These are phyloP conservation scores for Ectropis crepuscularia DNA, from an alignment of 2,888 invertebrate genomes.

Conservation along the genomic window DNA sequence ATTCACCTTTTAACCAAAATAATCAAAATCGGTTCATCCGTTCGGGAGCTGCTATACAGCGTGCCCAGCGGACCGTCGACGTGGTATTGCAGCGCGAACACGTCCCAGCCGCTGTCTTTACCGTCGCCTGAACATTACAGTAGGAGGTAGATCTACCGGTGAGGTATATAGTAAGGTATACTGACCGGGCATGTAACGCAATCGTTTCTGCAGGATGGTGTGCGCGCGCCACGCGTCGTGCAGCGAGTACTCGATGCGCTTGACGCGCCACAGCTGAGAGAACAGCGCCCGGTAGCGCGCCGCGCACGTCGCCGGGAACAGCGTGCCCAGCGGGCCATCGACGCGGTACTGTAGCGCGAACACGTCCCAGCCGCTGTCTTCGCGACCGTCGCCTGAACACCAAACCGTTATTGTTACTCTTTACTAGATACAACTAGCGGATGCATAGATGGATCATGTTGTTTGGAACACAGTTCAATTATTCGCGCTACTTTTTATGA, in stretches of 20 bases:
- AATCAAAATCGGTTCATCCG: no score
- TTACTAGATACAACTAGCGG: no score
- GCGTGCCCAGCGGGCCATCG: constrained; percentile 94
- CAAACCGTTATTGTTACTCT: neutral
- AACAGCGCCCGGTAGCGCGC: constrained; percentile 92
- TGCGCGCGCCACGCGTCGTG: constrained; percentile 93
- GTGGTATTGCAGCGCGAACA: constrained; percentile 94
- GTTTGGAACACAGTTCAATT: no score
- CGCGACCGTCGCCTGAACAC: constrained; percentile 73
- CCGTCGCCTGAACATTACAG: constrained; percentile 73
- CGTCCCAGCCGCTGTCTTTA: constrained; percentile 95
- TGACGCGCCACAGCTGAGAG: constrained; percentile 94
- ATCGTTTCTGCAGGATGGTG: constrained; percentile 89
- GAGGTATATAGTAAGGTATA: neutral
- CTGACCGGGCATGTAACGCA: constrained; percentile 88
- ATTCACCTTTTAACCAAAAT: no score
- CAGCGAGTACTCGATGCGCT: constrained; percentile 94
- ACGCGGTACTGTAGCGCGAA: constrained; percentile 94
- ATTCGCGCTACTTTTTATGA: no score
- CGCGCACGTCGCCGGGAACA: constrained; percentile 90
- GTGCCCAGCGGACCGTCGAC: constrained; percentile 95
- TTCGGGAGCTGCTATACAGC: constrained; percentile 86
- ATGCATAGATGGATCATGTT: no score
- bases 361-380: constrained; percentile 96
- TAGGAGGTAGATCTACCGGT: neutral